Conservation (phyloP, 2,797 vertebrate species). For the Sarcoramphus papa region DNA sequence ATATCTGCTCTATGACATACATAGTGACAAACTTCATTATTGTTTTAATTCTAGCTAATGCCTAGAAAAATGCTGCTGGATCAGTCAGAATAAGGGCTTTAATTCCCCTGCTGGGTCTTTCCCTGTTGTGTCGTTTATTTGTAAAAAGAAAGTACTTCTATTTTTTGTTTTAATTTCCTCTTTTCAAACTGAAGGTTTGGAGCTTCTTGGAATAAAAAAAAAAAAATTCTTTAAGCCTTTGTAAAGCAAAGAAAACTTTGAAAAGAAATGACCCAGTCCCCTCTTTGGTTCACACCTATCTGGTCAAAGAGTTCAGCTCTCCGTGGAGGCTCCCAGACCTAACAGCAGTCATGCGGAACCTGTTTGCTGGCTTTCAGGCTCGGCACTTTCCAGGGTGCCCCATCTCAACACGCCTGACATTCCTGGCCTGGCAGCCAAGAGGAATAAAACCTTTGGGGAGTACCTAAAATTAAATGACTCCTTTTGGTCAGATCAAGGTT, state of each 20-base stretch:
- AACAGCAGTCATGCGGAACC: constrained; percentile 80
- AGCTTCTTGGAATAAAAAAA: constrained; percentile 1
- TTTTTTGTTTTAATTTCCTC: neutral
- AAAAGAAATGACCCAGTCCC: constrained; percentile 77
- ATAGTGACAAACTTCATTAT: constrained; percentile 48
- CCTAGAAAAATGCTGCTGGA: constrained; percentile 46
- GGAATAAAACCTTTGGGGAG: constrained; percentile 80
- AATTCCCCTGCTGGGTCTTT: constrained; percentile 36
- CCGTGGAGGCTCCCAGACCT: constrained; percentile 74
- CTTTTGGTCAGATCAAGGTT: constrained; percentile 63
- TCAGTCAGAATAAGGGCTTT: constrained; percentile 30
- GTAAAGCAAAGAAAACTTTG: constrained; percentile 59
- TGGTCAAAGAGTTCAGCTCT: constrained; percentile 83
- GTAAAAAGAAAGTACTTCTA: neutral
- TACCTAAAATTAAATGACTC: constrained; percentile 75
- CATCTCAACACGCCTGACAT: constrained; percentile 74
- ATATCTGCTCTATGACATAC: constrained; percentile 22
- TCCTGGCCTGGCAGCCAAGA: constrained; percentile 79
- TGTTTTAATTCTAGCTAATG: constrained; percentile 45
- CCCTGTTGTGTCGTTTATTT: constrained; percentile 2
- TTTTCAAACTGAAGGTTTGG: neutral
- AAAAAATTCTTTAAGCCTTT: constrained; percentile 26
- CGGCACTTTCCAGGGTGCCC: constrained; percentile 70
- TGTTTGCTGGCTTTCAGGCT: constrained; percentile 70
- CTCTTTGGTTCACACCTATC: constrained; percentile 83